Conservation (phyloP, 1,140 invertebrate genomes). For the Berghia stephanieae region DNA sequence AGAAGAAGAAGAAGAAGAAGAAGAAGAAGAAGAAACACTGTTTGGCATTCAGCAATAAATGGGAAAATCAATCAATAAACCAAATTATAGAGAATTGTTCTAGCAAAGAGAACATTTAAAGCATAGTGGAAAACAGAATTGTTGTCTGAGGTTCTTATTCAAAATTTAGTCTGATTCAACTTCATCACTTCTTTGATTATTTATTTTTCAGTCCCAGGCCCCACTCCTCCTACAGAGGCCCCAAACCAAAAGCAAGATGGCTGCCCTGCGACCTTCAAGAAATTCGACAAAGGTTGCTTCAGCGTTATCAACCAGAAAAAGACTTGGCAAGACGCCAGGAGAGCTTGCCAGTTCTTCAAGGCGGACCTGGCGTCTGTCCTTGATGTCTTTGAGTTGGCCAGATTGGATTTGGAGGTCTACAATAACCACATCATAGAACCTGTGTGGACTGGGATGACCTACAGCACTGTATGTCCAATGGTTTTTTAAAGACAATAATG, state of each 20-base stretch:
- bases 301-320: not conserved
- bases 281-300: conserved; percentile 8
- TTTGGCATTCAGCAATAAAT: too few relatives aligned
- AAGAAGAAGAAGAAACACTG: too few relatives aligned
- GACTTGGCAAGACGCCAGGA: conserved; percentile 13
- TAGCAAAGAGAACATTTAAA: too few relatives aligned
- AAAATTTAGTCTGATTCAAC: not conserved
- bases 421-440: not conserved
- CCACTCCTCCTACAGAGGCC: not conserved
- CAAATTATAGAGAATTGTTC: too few relatives aligned
- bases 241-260: not conserved
- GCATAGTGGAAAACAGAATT: too few relatives aligned
- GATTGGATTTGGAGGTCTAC: not conserved
- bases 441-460: conserved; percentile 26
- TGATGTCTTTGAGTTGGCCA: conserved; percentile 21
- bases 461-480: too few relatives aligned
- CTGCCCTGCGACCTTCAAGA: not conserved
- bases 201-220: not conserved
- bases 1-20: too few relatives aligned
- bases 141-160: too few relatives aligned
- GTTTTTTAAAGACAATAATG: too few relatives aligned
- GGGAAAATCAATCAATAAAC: too few relatives aligned
- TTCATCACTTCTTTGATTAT: too few relatives aligned
- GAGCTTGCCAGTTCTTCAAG: not conserved
- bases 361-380: conserved; percentile 18